Base-by-base conservation (phyloP, 2,888 invertebrate species). In the Agrochola litura region DNA sequence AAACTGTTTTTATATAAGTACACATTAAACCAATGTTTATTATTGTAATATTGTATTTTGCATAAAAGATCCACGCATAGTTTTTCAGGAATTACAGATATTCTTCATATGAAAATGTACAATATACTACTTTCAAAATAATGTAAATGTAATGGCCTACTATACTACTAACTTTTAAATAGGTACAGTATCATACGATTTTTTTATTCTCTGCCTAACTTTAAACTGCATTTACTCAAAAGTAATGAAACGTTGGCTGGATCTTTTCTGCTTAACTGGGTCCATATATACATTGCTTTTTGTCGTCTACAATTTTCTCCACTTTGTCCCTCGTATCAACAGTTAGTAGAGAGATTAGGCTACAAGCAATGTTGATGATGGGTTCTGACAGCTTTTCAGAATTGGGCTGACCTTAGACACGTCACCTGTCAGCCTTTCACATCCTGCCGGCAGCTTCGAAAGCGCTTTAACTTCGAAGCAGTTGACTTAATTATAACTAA, bases 51-150 rank as follows among this genome's bases (percentile, higher is more conserved):
- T 58, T 43, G 56, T 58, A 69, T 69, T n/a, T 69, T 69, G 43
- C 58, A 69, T 58, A 69, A 69, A 69, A 69, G 43, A 69, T 58
- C 25, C 58, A 58, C 25, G 58, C 58, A 58, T 52, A 52, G 58
- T 58, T 58, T 58, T 58, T 58, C 58, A 58, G 14, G 58, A 58
- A 58, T 58, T 6, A 58, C 3, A 46, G 1, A 69, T 58, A 69
- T 0, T 43, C 69, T 69, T 58, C 56, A 58, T 43, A 69, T 58
- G 1, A 43, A 58, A 58, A 58, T 67, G 25, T 8, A 58, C 58
- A 19, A 52, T 58, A 52, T 52, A 67, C 14, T 67, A 67, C 54
- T 54, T 54, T 67, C 2, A 4, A 37, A 1, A 37, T 37, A 37
- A 37, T 1, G 4, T 37, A 37, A n/a, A n/a, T n/a, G n/a, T n/a